Conservation (phyloP, 2,888 invertebrate species). For the Acleris sparsana region DNA sequence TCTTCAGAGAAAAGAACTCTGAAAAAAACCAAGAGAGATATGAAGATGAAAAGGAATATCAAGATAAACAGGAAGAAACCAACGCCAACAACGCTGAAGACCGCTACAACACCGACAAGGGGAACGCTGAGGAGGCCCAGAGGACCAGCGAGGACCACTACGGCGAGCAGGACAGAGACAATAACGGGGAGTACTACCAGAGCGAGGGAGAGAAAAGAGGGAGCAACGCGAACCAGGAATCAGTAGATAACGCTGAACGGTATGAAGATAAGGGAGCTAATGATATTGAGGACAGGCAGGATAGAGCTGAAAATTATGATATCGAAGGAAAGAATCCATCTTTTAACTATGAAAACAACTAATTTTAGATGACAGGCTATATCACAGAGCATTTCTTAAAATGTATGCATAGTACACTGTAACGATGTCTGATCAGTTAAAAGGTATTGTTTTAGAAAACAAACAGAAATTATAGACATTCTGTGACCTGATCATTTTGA, state of each 20-base stretch:
- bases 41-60: slow-evolving; percentile 50
- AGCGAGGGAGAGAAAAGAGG: slow-evolving; percentile 37
- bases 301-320: slow-evolving; percentile 47
- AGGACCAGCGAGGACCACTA: slow-evolving; percentile 48
- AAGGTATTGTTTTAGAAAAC: no score
- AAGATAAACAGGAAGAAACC: slow-evolving; percentile 45
- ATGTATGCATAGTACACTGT: no score
- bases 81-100: slow-evolving; percentile 48
- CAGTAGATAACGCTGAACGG: slow-evolving; percentile 44
- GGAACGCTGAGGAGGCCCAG: slow-evolving; percentile 45
- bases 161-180: slow-evolving; percentile 39
- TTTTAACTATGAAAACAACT: slow-evolving; percentile 47
- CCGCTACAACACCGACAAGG: slow-evolving; percentile 47
- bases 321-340: slow-evolving; percentile 47
- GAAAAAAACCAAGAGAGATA: slow-evolving; percentile 47
- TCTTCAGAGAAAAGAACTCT: slow-evolving; percentile 16
- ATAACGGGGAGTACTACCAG: slow-evolving; percentile 34
- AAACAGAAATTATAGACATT: no score
- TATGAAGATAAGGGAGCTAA: slow-evolving; percentile 49
- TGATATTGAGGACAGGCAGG: slow-evolving; percentile 43
- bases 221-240: slow-evolving; percentile 38
- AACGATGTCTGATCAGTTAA: no score
- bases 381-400: no score
- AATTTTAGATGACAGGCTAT: not conserved
- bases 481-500: no score